These are phyloP conservation scores for Tokudaia muenninki DNA, from an alignment of 2,797 vertebrate species.

Conservation along the genomic window DNA sequence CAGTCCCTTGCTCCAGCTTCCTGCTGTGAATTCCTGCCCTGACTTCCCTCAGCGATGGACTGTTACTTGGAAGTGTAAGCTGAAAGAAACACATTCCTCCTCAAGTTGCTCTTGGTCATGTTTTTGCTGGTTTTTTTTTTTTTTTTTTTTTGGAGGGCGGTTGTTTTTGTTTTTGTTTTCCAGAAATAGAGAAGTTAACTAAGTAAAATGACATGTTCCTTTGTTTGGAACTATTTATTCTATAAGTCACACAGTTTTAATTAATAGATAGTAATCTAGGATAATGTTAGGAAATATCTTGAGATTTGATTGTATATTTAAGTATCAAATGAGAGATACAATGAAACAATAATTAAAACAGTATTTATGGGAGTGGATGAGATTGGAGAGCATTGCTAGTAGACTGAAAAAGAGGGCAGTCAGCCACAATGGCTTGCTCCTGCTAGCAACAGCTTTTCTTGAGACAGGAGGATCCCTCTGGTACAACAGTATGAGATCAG, in stretches of 20 bases:
- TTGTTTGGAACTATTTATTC: slow-evolving; percentile 9
- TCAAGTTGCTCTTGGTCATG: neutral
- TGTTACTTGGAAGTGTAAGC: neutral
- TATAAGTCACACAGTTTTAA: slow-evolving; percentile 43
- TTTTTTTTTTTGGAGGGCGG: no score
- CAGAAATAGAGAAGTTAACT: neutral
- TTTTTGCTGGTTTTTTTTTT: neutral
- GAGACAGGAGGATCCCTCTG: neutral
- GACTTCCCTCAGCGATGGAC: neutral
- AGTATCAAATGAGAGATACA: slow-evolving; percentile 58
- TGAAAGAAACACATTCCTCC: neutral
- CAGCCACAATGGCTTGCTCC: no score
- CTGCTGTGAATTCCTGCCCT: neutral
- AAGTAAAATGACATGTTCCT: neutral
- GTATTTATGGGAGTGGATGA: neutral
- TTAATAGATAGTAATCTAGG: slow-evolving; percentile 7
- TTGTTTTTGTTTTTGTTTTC: neutral
- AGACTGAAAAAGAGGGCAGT: neutral
- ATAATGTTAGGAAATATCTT: slow-evolving; percentile 47
- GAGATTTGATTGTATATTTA: slow-evolving; percentile 11
- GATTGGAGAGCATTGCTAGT: neutral
- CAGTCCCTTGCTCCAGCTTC: neutral
- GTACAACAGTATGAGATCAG: neutral
- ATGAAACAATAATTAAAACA: slow-evolving; percentile 7
- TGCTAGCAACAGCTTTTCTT: neutral